Evolutionary conservation across 2,113 vertebrate species (phyloP).

Genomic region (Corynorhinus townsendii): DNA sequence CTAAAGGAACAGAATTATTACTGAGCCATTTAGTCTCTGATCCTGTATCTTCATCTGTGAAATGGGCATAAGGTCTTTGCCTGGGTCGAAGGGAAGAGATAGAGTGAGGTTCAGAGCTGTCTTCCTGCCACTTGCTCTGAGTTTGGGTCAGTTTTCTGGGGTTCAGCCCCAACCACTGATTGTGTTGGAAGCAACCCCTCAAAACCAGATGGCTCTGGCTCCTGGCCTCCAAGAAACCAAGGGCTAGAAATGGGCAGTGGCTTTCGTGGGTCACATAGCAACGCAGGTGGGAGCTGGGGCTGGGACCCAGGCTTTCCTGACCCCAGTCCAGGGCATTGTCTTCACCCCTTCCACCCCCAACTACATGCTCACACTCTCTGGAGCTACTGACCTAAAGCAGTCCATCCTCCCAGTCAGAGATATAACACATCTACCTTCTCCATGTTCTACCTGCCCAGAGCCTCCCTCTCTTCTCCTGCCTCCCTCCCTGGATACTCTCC

Average conservation of each 20-base stretch:
- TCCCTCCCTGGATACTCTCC: neutral
- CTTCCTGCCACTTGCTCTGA: neutral
- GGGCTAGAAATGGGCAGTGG: neutral
- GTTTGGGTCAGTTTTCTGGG: neutral
- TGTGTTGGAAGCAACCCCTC: neutral
- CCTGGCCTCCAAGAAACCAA: neutral
- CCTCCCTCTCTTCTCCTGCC: neutral
- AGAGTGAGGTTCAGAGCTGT: neutral
- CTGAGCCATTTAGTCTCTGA: neutral
- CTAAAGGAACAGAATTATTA: neutral
- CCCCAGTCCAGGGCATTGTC: fast-evolving
- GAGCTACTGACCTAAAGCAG: neutral
- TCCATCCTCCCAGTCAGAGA: neutral
- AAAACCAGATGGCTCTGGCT: neutral
- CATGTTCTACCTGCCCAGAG: fast-evolving
- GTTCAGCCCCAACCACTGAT: neutral
- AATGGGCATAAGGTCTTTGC: neutral
- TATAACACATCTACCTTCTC: neutral
- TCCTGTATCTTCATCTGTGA: neutral
- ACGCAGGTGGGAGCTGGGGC: neutral
- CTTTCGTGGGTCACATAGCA: neutral
- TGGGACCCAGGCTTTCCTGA: neutral
- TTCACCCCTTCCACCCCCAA: too few species aligned
- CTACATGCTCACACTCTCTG: neutral
- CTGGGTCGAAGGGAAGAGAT: neutral